These are phyloP conservation scores for Edolisoma coerulescens DNA, from an alignment of 2,113 vertebrate genomes.

Conservation along the genomic window DNA sequence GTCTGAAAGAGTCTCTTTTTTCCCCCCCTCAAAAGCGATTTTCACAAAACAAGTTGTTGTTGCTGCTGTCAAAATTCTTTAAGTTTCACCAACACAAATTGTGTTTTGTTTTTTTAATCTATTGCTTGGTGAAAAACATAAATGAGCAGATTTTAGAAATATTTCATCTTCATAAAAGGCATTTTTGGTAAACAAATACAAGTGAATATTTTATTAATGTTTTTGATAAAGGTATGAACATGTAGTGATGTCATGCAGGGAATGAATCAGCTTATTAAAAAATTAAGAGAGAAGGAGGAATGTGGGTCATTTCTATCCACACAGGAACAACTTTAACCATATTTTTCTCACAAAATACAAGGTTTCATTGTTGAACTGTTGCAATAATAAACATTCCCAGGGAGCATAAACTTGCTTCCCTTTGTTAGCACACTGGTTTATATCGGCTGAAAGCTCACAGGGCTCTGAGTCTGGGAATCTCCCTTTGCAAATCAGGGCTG, in stretches of 20 bases:
- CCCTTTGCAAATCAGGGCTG: not conserved
- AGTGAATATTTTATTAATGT: conserved; percentile 42
- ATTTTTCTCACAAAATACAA: not conserved
- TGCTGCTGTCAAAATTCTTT: conserved; percentile 18
- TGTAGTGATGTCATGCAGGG: not conserved
- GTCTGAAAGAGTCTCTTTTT: not conserved
- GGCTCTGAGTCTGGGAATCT: not conserved
- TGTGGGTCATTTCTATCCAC: not conserved
- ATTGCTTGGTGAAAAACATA: not conserved
- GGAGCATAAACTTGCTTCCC: not conserved
- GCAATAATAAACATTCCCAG: not conserved
- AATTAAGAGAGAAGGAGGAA: conserved; percentile 7
- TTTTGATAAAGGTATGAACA: not conserved
- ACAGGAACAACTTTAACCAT: not conserved
- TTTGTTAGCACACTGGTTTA: not conserved
- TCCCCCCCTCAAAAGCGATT: not conserved
- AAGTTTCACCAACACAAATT: not conserved
- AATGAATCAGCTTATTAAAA: conserved; percentile 20
- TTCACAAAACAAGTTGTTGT: not conserved
- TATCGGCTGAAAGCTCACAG: not conserved
- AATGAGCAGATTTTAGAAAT: conserved; percentile 1
- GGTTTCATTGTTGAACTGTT: not conserved
- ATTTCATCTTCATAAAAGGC: conserved; percentile 37
- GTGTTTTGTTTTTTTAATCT: not conserved
- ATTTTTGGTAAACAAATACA: conserved; percentile 31